Conservation (phyloP, 2,888 invertebrate species). For the Maniola hyperantus region DNA sequence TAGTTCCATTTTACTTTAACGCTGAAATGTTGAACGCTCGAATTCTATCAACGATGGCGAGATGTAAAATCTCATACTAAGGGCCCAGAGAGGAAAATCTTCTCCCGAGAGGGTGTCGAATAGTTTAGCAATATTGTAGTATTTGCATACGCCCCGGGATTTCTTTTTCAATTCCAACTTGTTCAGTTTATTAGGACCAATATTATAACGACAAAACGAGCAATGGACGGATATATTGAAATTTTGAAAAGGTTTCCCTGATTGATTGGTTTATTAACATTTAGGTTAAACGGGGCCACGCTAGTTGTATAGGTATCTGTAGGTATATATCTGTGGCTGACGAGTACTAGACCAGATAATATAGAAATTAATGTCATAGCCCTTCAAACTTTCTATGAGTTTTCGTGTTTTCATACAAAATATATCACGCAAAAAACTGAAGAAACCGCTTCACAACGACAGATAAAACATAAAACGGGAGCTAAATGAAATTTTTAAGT, state of each 20-base stretch:
- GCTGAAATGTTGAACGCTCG: too few relatives aligned
- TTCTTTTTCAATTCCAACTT: constrained; percentile 79
- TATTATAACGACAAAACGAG: constrained; percentile 51
- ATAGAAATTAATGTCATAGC: not conserved
- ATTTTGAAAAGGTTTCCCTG: not conserved
- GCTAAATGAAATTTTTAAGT: constrained; percentile 26
- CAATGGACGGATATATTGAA: constrained; percentile 25
- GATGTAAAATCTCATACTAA: too few relatives aligned
- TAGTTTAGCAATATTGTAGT: constrained; percentile 64
- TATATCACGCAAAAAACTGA: not conserved
- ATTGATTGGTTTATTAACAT: not conserved
- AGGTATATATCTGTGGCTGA: too few relatives aligned
- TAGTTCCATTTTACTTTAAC: too few relatives aligned
- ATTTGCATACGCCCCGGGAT: constrained; percentile 67
- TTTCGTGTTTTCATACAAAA: too few relatives aligned
- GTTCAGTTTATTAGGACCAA: constrained; percentile 69
- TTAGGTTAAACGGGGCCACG: not conserved
- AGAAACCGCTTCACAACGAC: not conserved
- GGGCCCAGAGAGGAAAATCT: constrained; percentile 16
- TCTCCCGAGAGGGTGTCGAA: constrained; percentile 22
- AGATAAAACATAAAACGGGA: constrained; percentile 12
- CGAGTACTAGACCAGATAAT: too few relatives aligned
- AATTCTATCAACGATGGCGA: too few relatives aligned
- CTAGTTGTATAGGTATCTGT: too few relatives aligned
- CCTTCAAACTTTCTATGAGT: too few relatives aligned